Percentiles rank a stretch among this genome's conserved stretches.
phyloP scores from a whole-genome alignment of 37 sponge, comb jelly and placozoan species.

The Haliclona indistincta region DNA sequence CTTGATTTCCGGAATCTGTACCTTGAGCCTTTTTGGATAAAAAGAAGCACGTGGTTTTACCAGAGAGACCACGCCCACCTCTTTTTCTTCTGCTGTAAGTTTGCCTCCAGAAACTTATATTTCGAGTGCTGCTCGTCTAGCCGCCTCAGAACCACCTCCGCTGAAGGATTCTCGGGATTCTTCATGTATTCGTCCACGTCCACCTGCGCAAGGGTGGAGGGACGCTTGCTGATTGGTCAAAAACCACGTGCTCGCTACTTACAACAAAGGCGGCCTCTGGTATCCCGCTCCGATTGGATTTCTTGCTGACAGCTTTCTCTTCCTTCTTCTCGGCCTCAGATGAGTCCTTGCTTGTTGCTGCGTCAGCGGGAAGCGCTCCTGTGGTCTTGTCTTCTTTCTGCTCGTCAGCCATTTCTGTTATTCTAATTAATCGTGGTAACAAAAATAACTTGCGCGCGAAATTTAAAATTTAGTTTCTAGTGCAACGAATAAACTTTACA shows the following conservation, averaged over 20 bases:
- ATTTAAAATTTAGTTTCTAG: neutral
- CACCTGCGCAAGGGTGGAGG: constrained; percentile 49
- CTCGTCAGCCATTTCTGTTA: constrained; percentile 10
- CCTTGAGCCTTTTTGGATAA: constrained; percentile 68
- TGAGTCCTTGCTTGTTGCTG: neutral
- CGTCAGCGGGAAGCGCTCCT: neutral
- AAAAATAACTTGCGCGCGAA: too few species aligned
- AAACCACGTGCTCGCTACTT: constrained; percentile 3
- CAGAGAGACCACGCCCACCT: constrained; percentile 34
- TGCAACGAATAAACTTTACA: neutral
- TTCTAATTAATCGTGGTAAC: neutral
- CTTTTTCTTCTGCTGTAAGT: constrained; percentile 75
- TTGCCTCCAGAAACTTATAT: constrained; percentile 91
- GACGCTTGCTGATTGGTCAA: too few species aligned
- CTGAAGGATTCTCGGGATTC: constrained; percentile 70
- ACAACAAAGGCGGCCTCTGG: constrained; percentile 91
- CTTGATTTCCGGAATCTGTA: constrained; percentile 85
- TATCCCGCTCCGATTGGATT: neutral
- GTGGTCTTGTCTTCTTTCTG: neutral
- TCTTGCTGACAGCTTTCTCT: neutral
- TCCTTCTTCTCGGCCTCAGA: neutral
- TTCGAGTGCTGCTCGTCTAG: constrained; percentile 93
- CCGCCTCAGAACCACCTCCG: constrained; percentile 68
- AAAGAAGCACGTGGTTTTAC: too few species aligned
- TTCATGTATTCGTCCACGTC: constrained; percentile 92